Evolutionary conservation across 2,113 vertebrate genomes (phyloP), one percentile per base, ranked within the genome.

Genomic region (Psammodynastes pulverulentus): DNA sequence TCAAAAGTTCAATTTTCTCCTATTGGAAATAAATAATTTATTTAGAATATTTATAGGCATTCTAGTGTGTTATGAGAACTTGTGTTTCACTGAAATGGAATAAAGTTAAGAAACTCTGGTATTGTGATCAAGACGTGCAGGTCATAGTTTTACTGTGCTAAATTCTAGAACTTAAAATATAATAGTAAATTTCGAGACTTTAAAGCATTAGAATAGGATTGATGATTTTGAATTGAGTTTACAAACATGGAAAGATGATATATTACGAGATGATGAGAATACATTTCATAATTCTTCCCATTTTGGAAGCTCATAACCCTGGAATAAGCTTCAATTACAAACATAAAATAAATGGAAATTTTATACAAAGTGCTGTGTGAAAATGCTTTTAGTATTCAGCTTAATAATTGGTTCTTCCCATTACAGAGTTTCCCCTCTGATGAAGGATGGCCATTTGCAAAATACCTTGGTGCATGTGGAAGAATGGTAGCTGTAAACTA

Each of bases 401-500:
- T 91, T 52, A 79, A 93, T 0, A 0, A 43, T 90, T 87, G 3
- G 0, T 9, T 26, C 94, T 94, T 91, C 92, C 93, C 23, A 92
- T 67, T 86, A 1, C 97, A 99, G 99, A 99, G 98, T 96, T 99
- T 99, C 96, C 99, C 99, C 0, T 99, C 99, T 21, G 99, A 99
- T 87, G 99, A 99, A 96, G 99, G 99, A 72, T 99, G 99, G 99
- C 99, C 99, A 0, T 99, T 99, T 0, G 98, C 99, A 93, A 99
- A 99, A 94, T 99, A 99, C 96, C 98, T 99, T 94, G 99, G 99
- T 94, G 99, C 99, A 0, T 99, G 99, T 1, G 99, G 99, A 91
- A 98, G 99, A 94, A 98, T 99, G 98, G 99, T 99, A 93, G 99
- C 99, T 56, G 99, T 99, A 94, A 99, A 99, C 96, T 99, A 99